These are phyloP conservation scores for Diachasmimorpha longicaudata DNA, from an alignment of 1,140 invertebrate genomes.

Conservation along the genomic window DNA sequence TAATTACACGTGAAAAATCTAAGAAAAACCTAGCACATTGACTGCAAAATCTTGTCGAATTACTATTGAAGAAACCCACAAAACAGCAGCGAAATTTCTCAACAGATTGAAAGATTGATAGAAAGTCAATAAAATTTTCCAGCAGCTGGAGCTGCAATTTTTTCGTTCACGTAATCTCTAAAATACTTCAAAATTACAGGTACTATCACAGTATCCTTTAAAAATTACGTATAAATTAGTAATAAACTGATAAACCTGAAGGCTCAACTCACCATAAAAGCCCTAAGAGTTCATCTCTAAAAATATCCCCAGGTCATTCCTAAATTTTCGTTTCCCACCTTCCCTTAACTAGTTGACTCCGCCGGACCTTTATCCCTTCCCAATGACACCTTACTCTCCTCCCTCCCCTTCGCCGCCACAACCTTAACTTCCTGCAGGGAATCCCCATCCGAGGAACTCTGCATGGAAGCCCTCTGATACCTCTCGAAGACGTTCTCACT, in stretches of 20 bases:
- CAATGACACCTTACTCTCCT: slow-evolving; percentile 10
- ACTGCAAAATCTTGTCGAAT: too few relatives aligned
- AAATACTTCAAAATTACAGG: background rate
- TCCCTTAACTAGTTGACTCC: slow-evolving; percentile 21
- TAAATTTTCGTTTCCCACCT: background rate
- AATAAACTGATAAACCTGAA: background rate
- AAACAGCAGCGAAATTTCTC: too few relatives aligned
- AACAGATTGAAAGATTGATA: background rate
- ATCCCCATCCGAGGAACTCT: background rate
- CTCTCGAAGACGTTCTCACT: slow-evolving; percentile 35
- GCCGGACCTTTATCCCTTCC: background rate
- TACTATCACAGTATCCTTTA: slow-evolving; percentile 4
- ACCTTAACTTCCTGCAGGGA: slow-evolving; percentile 30
- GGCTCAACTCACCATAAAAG: too few relatives aligned
- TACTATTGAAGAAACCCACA: too few relatives aligned
- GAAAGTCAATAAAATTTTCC: background rate
- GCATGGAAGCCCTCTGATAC: slow-evolving; percentile 30
- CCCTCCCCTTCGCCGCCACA: background rate
- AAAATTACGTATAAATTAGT: background rate
- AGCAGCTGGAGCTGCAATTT: background rate
- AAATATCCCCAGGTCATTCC: too few relatives aligned
- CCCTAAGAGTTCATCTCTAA: too few relatives aligned
- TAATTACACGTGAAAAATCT: too few relatives aligned
- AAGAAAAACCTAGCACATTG: too few relatives aligned
- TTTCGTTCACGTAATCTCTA: background rate